phyloP scores from a whole-genome alignment of 2,888 invertebrate species.

The Mesochorus sp. region DNA sequence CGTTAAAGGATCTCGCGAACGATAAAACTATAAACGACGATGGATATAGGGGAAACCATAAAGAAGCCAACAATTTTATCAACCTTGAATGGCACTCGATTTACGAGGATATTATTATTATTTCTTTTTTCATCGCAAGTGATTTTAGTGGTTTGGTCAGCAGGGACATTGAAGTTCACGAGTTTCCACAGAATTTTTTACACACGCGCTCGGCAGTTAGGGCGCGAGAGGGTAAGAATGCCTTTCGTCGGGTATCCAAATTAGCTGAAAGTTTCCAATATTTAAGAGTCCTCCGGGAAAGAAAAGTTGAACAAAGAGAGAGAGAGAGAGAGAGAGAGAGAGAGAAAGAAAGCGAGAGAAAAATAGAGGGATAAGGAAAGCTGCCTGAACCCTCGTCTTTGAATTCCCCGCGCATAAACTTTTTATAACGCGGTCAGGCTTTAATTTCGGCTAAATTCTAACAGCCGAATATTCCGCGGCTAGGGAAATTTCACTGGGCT shows the following conservation, averaged over 20 bases:
- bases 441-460: constrained; percentile 1
- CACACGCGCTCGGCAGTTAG: no score
- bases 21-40: not conserved
- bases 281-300: constrained; percentile 43
- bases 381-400: not conserved
- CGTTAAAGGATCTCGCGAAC: no score
- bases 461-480: not conserved
- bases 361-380: not conserved
- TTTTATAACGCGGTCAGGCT: constrained; percentile 15
- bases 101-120: not conserved
- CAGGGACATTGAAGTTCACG: constrained; percentile 3
- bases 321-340: not conserved
- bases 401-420: not conserved
- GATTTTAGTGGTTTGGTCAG: not conserved
- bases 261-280: constrained; percentile 38
- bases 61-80: not conserved
- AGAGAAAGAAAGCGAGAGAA: not conserved
- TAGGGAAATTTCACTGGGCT: not conserved
- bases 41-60: not conserved
- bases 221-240: not conserved
- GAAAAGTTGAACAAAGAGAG: not conserved
- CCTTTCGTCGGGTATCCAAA: constrained; percentile 19
- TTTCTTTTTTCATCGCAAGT: not conserved
- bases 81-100: not conserved
- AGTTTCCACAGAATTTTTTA: constrained; percentile 31